Conservation (phyloP, 2,113 vertebrate species). For the Oceanites oceanicus region DNA sequence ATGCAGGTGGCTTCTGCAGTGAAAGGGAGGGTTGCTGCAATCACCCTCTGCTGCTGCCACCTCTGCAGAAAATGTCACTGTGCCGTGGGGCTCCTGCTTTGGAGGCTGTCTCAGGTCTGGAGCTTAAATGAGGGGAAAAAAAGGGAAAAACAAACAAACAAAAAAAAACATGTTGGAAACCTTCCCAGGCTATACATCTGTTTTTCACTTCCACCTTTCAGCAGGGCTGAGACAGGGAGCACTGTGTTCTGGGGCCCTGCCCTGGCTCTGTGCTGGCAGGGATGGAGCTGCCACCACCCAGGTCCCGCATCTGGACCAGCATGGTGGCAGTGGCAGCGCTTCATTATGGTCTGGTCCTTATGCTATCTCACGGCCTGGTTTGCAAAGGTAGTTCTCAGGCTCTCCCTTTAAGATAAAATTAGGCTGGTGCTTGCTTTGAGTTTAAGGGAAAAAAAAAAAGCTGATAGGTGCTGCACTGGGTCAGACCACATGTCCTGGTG, state of each 20-base stretch:
- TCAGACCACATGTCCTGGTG: accelerated
- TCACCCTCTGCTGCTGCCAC: not conserved
- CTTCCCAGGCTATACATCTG: not conserved
- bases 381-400: accelerated
- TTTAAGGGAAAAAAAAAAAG: not conserved
- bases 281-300: not conserved
- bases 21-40: not conserved
- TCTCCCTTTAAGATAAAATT: not conserved
- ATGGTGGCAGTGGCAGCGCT: accelerated
- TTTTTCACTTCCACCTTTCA: not conserved
- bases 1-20: not conserved
- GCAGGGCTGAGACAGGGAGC: not conserved
- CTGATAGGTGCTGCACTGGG: not conserved
- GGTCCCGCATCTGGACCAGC: accelerated
- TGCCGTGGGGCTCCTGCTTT: not conserved
- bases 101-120: not conserved
- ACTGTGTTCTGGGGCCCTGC: not conserved
- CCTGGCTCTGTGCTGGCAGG: not conserved
- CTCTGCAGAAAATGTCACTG: not conserved
- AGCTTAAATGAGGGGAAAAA: not conserved
- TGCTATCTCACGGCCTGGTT: not conserved
- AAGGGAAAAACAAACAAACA: not conserved
- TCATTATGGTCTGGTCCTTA: accelerated
- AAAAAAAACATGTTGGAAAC: not conserved
- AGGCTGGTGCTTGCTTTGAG: not conserved